Evolutionary conservation across 2,888 invertebrate species (phyloP).

Genomic region (Troilus luridus): DNA sequence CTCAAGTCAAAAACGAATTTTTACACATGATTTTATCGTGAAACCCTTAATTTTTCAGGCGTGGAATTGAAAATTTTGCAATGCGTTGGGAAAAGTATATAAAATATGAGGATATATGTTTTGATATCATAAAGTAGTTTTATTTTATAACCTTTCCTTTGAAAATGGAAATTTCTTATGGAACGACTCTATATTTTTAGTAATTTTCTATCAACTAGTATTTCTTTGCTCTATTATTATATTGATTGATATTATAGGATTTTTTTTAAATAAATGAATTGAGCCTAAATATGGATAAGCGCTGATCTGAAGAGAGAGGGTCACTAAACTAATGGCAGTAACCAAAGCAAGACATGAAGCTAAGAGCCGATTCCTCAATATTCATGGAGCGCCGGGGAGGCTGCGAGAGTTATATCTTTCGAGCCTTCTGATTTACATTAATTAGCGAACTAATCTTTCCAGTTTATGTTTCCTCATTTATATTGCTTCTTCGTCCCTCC

Average conservation of each 20-base stretch:
- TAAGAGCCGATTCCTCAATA: constrained; percentile 16
- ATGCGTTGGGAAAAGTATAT: no score
- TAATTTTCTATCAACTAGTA: no score
- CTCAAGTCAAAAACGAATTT: no score
- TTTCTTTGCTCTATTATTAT: no score
- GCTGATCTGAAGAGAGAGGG: neutral
- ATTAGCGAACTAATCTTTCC: constrained; percentile 31
- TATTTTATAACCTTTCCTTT: no score
- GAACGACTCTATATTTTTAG: no score
- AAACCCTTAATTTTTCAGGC: no score
- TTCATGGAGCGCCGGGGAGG: neutral
- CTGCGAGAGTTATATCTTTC: neutral
- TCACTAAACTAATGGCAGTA: neutral
- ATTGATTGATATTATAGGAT: neutral
- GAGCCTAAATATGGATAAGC: neutral
- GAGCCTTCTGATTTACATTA: constrained; percentile 24
- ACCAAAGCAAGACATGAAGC: constrained; percentile 4
- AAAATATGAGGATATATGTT: no score
- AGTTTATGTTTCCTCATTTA: constrained; percentile 40
- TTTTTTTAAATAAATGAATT: neutral
- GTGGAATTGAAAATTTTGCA: no score
- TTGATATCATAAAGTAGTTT: no score
- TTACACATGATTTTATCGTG: no score
- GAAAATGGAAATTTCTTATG: no score
- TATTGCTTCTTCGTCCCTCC: neutral